Base-by-base conservation (phyloP, 2,113 vertebrate species). In the Lepus timidus region DNA sequence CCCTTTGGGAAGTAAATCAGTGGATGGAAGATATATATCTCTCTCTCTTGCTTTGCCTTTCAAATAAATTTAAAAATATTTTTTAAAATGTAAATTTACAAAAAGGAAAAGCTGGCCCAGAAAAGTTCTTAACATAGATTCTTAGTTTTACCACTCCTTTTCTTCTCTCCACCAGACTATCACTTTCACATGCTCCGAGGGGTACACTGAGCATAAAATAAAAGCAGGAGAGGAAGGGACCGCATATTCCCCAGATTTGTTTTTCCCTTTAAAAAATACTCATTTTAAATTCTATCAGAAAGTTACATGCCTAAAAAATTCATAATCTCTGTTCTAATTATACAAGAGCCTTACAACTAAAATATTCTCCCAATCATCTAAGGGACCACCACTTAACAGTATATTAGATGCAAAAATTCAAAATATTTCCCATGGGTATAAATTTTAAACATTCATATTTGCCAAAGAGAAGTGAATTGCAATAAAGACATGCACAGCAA, bases 401-500 rank as follows among this genome's bases (percentile, higher is more conserved):
- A 93, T 64, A 65, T 12, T 65, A 36, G 58, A 86, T 93, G 79
- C 29, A 90, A 51, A 90, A 85, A 65, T 83, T 96, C 90, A 75
- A 87, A 11, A 67, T 70, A 86, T 94, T 80, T 44, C 91, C 33
- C 2, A 0, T 52, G 64, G 76, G 62, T 88, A 39, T 87, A 80
- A 81, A 25, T 1, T 83, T 88, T 92, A 83, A 73, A 89, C 52
- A 92, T 61, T 97, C 85, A 84, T 76, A 88, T 92, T 83, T 96
- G 85, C 78, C 91, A 96, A 96, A 85, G 76, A 92, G 74, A 91
- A 96, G 58, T 29, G 11, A 95, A 91, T 49, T 86, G 95, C 81
- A 98, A 96, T 84, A 96, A 98, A 82, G 91, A 98, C 98, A 94
- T 44, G 86, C 96, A 97, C 96, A 95, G 95, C 82, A 96, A 95